phyloP scores from a whole-genome alignment of 37 sponge, comb jelly and placozoan species.

The Spongilla lacustris region DNA sequence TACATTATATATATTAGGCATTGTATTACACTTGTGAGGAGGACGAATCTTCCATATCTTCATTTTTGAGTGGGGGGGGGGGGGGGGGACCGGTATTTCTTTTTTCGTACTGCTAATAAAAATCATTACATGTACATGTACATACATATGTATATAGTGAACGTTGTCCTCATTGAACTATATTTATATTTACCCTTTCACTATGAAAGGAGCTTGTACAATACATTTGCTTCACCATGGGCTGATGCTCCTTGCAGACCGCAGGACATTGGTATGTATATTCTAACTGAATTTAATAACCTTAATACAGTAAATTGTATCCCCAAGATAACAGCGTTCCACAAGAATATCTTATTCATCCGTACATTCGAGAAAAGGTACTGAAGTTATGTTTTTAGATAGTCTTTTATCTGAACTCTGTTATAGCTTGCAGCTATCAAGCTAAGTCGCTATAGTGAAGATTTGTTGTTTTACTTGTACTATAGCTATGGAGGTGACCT shows the following conservation, averaged over 20 bases:
- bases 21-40: too few species aligned
- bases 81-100: too few species aligned
- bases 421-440: constrained; percentile 76
- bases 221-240: constrained; percentile 96
- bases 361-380: constrained; percentile 91
- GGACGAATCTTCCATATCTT: too few species aligned
- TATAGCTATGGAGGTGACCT: constrained; percentile 95
- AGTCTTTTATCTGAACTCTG: background rate
- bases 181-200: background rate
- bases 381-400: background rate
- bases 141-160: background rate
- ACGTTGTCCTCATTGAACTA: background rate
- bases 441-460: constrained; percentile 87
- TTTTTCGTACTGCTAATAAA: too few species aligned
- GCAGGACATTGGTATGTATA: constrained; percentile 82
- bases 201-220: constrained; percentile 81
- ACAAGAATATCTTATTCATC: constrained; percentile 89
- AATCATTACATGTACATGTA: background rate
- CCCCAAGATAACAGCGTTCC: constrained; percentile 85
- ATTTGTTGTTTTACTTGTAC: constrained; percentile 93
- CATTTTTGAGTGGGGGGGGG: too few species aligned
- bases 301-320: background rate
- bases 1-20: too few species aligned
- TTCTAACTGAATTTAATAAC: background rate
- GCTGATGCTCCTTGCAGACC: constrained; percentile 93